Base-by-base conservation (phyloP, 2,797 vertebrate species). In the Rhynchotus rufescens region DNA sequence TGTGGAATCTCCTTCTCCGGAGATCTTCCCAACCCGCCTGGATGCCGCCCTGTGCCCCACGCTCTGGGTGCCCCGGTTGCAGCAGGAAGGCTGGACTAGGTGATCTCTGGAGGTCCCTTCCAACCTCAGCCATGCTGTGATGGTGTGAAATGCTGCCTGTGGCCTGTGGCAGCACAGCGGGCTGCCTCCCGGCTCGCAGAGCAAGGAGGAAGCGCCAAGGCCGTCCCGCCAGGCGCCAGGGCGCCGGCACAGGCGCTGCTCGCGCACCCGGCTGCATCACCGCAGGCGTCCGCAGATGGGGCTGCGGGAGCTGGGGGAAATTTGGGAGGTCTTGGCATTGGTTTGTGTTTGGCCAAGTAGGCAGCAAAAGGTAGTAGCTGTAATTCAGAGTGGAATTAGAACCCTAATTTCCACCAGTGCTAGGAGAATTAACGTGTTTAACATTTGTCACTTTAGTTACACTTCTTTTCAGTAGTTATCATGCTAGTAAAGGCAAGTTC, bases 351-450 rank as follows among this genome's bases (percentile, higher is more conserved):
- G 75, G 32, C 84, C 59, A 65, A 82, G 56, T 79, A 67, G 1
- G 0, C 52, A 71, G 76, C 9, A 69, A 73, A 79, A 76, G 88
- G 88, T 93, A 88, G 88, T 92, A 93, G 65, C 68, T 86, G 67
- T 56, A 93, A 82, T 82, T 81, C 59, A 67, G 79, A 86, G 83
- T 77, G 79, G 80, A 94, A 77, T 61, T 74, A 81, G 80, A 94
- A 77, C 61, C 89, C 76, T 47, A n/a, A 93, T 88, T 91, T 72
- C 71, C 80, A 77, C 72, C 73, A 49, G 45, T 54, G 65, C 44
- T 67, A 91, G 82, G 94, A 80, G 42, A 56, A 69, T 79, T 51
- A 60, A 94, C 84, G 74, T 26, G 17, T 69, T 52, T 76, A 80
- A 64, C 0, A 0, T 77, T 88, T 92, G n/a, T 84, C 38, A 47